A percentile compares a stretch with the other conserved stretches of the same genome.
phyloP scores from a whole-genome alignment of 1,140 invertebrate genomes.

The Neodiprion fabricii region DNA sequence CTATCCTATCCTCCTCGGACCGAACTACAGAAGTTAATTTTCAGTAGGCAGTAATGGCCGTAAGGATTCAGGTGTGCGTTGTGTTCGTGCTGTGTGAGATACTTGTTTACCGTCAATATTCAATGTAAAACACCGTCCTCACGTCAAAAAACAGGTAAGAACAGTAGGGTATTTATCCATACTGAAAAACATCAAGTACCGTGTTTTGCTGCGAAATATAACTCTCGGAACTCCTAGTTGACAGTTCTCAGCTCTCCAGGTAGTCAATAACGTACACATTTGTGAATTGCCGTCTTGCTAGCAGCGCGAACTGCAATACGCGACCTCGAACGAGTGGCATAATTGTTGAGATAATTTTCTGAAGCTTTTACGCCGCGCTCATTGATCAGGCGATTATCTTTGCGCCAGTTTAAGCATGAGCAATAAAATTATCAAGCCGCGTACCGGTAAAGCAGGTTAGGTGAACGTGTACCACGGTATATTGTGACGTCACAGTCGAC shows the following conservation, averaged over 20 bases:
- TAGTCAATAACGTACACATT: slow-evolving; percentile 3
- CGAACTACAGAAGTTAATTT: neutral
- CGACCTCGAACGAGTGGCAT: neutral
- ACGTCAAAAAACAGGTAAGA: neutral
- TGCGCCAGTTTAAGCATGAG: neutral
- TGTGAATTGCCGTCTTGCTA: too few relatives aligned
- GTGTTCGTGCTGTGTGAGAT: slow-evolving; percentile 24
- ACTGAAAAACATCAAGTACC: neutral
- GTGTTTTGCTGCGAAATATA: neutral
- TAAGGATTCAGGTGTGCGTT: slow-evolving; percentile 37
- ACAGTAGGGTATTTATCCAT: neutral
- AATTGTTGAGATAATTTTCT: neutral
- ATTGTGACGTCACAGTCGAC: slow-evolving; percentile 12
- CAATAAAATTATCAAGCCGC: slow-evolving; percentile 3
- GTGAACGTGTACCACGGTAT: slow-evolving; percentile 18
- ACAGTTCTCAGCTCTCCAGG: neutral
- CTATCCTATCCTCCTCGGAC: too few relatives aligned
- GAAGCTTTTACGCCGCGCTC: neutral
- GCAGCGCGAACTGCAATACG: too few relatives aligned
- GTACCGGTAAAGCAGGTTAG: slow-evolving; percentile 45
- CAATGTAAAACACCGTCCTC: neutral
- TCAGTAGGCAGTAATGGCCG: slow-evolving; percentile 45
- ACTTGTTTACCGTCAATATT: slow-evolving; percentile 40
- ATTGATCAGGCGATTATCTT: neutral
- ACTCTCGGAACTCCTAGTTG: neutral